Percentiles rank a stretch among this genome's conserved stretches.
These are phyloP conservation scores for Hipposideros armiger DNA, from an alignment of 2,113 vertebrate genomes.

Conservation along the genomic window DNA sequence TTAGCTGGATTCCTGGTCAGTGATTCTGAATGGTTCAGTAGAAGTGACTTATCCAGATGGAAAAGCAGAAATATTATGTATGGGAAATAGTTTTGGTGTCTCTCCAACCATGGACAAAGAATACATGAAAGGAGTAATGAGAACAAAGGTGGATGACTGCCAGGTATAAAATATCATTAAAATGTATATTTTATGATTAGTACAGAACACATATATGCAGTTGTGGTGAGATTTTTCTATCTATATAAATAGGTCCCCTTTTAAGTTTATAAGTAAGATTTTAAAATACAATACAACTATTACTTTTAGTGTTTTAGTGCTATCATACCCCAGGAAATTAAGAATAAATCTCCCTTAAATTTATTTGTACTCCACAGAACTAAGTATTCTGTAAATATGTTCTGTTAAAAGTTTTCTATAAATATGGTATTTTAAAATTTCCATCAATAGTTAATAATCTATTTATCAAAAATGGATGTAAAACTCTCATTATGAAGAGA, in stretches of 20 bases:
- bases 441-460: slow-evolving; percentile 14
- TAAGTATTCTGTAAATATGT: background rate
- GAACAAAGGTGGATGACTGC: slow-evolving; percentile 99
- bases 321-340: background rate
- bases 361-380: background rate
- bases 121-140: slow-evolving; percentile 99
- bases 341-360: slow-evolving; percentile 29
- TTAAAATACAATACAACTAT: background rate
- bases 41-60: slow-evolving; percentile 97
- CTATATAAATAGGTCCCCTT: background rate
- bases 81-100: slow-evolving; percentile 99
- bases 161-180: slow-evolving; percentile 90
- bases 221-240: background rate
- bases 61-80: slow-evolving; percentile 96
- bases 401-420: background rate
- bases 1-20: slow-evolving; percentile 99
- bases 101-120: slow-evolving; percentile 99
- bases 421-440: slow-evolving; percentile 26
- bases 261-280: slow-evolving; percentile 36
- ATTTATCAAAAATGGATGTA: background rate
- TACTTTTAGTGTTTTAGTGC: background rate
- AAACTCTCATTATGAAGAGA: slow-evolving; percentile 18
- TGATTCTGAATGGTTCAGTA: slow-evolving; percentile 98
- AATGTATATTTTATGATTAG: background rate
- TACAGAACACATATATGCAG: background rate